Percentiles rank a stretch among this genome's conserved stretches.
These are phyloP conservation scores for Ptilonorhynchus violaceus DNA, from an alignment of 2,113 vertebrate species.

Conservation along the genomic window DNA sequence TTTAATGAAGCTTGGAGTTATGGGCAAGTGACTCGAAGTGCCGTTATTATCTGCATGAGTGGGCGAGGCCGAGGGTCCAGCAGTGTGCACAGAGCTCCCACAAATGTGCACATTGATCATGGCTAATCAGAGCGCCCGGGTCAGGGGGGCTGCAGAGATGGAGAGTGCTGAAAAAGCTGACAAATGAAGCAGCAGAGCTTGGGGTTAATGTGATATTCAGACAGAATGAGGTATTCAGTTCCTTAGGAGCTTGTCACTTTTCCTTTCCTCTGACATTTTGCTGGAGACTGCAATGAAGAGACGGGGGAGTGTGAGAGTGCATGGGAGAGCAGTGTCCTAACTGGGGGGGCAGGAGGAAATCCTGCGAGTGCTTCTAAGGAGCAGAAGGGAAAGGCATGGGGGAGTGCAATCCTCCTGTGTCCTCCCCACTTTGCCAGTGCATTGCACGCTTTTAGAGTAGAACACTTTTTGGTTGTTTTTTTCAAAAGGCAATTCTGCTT, in stretches of 20 bases:
- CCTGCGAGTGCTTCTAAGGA: neutral
- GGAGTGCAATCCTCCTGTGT: neutral
- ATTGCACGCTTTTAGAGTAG: neutral
- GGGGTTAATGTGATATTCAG: constrained; percentile 69
- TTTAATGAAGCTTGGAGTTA: constrained; percentile 83
- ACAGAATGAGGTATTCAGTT: constrained; percentile 62
- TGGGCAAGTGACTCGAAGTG: constrained; percentile 78
- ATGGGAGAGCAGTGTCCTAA: neutral
- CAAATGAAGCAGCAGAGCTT: constrained; percentile 66
- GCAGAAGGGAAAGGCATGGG: neutral
- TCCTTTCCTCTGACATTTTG: constrained; percentile 34
- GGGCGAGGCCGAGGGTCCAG: constrained; percentile 75
- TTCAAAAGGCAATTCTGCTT: neutral
- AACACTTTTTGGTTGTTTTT: neutral
- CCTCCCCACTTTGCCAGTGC: neutral
- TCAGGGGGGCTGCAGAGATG: constrained; percentile 63
- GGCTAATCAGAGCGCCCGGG: constrained; percentile 76
- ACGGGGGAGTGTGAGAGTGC: neutral
- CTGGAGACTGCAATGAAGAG: neutral
- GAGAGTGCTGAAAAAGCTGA: constrained; percentile 71
- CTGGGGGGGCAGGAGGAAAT: neutral
- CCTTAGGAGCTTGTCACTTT: constrained; percentile 54
- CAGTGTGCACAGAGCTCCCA: constrained; percentile 69
- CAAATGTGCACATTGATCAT: constrained; percentile 82
- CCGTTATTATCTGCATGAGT: constrained; percentile 85